Evolutionary conservation across 2,888 invertebrate genomes (phyloP).

Genomic region (Callinectes sapidus): DNA sequence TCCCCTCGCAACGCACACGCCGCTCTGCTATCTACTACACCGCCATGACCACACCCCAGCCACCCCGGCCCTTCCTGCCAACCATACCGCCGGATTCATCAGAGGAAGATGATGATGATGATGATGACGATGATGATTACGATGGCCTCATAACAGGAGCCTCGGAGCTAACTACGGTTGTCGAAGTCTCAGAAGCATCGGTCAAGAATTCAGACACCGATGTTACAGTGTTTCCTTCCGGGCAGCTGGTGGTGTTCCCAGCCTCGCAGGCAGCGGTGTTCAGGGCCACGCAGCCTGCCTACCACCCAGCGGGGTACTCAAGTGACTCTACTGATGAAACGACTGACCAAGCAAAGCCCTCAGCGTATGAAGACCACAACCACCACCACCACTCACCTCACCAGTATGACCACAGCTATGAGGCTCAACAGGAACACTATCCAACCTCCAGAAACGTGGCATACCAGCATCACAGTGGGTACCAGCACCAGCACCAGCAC

Average conservation of each 20-base stretch:
- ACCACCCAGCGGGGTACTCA: not conserved
- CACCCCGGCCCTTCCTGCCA: not conserved
- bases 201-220: too few relatives aligned
- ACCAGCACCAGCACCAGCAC: not conserved
- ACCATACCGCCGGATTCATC: not conserved
- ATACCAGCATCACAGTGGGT: not conserved
- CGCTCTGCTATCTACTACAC: not conserved
- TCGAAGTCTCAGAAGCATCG: not conserved
- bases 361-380: not conserved
- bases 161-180: not conserved
- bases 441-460: not conserved
- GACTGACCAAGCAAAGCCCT: not conserved
- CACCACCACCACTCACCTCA: not conserved
- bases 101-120: not conserved
- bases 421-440: not conserved
- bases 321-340: not conserved
- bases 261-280: not conserved
- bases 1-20: not conserved
- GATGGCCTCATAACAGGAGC: not conserved
- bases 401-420: not conserved
- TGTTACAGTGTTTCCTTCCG: not conserved
- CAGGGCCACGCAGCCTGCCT: not conserved
- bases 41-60: not conserved
- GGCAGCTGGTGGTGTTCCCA: not conserved
- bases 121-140: not conserved